These are phyloP conservation scores for Coreius guichenoti DNA, from an alignment of 2,797 vertebrate genomes.

Conservation along the genomic window DNA sequence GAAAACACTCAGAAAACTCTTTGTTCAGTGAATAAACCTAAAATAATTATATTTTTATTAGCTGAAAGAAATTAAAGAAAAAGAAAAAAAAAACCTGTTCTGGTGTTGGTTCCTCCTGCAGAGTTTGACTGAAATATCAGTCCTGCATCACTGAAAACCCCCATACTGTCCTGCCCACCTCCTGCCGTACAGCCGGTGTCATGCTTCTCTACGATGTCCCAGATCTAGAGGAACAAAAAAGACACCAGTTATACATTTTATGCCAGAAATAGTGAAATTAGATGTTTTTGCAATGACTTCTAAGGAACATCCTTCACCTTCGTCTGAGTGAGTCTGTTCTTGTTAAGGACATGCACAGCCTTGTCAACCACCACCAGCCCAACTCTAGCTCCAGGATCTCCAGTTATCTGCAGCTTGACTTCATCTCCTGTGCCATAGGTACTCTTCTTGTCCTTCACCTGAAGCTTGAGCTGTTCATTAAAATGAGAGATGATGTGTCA, in stretches of 20 bases:
- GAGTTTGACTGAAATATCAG: slow-evolving; percentile 70
- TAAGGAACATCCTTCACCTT: slow-evolving; percentile 66
- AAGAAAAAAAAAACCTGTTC: slow-evolving; percentile 55
- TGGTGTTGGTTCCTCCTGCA: slow-evolving; percentile 57
- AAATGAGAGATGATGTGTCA: neutral
- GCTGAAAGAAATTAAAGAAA: neutral
- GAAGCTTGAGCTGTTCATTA: fast-evolving
- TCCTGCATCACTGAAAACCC: slow-evolving; percentile 81
- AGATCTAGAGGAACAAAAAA: slow-evolving; percentile 72
- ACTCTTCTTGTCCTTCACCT: neutral
- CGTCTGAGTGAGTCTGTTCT: slow-evolving; percentile 76
- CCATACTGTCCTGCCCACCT: slow-evolving; percentile 74
- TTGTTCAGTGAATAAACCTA: neutral
- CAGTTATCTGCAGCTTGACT: slow-evolving; percentile 73
- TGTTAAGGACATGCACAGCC: slow-evolving; percentile 76
- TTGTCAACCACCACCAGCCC: slow-evolving; percentile 83
- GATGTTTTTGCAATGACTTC: neutral
- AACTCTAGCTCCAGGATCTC: slow-evolving; percentile 71
- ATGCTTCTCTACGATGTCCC: slow-evolving; percentile 77
- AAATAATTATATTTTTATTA: too few species aligned
- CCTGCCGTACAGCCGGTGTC: slow-evolving; percentile 82
- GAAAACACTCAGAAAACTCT: too few species aligned
- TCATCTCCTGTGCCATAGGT: slow-evolving; percentile 48
- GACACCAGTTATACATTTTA: neutral
- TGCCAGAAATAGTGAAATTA: neutral